Percentiles rank a stretch among this genome's conserved stretches.
phyloP scores from a whole-genome alignment of 2,888 invertebrate species.

The Agapetus fuscipes region DNA sequence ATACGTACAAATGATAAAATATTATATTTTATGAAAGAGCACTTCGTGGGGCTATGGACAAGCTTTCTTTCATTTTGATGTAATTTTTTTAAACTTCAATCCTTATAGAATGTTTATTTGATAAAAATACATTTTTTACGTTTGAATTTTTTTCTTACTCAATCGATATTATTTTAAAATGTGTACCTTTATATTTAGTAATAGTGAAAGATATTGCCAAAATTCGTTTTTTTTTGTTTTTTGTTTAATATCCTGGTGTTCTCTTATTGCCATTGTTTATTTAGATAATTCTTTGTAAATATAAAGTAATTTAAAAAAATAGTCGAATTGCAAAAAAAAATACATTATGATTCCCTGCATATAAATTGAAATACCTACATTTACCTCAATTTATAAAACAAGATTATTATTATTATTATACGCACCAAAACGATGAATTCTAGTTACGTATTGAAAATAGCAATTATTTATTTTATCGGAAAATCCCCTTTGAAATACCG shows the following conservation, averaged over 20 bases:
- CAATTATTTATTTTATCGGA: too few relatives aligned
- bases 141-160: too few relatives aligned
- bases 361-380: slow-evolving; percentile 20
- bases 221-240: neutral
- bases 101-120: too few relatives aligned
- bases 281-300: slow-evolving; percentile 8
- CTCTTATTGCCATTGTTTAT: slow-evolving; percentile 1
- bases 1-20: slow-evolving; percentile 51
- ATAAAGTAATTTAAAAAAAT: slow-evolving; percentile 10
- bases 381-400: slow-evolving; percentile 19
- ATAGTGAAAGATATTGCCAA: slow-evolving; percentile 1
- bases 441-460: too few relatives aligned
- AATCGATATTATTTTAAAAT: too few relatives aligned
- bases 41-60: too few relatives aligned
- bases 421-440: slow-evolving; percentile 3
- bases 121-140: too few relatives aligned
- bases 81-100: too few relatives aligned
- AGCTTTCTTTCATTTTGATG: too few relatives aligned
- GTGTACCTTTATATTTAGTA: too few relatives aligned
- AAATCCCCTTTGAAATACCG: too few relatives aligned
- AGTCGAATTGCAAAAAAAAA: slow-evolving; percentile 18
- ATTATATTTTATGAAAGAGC: slow-evolving; percentile 10
- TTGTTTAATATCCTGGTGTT: neutral
- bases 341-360: slow-evolving; percentile 11
- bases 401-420: too few relatives aligned